A percentile compares a stretch with the other conserved stretches of the same genome.
These are phyloP conservation scores for Arrhamphus sclerolepis DNA, from an alignment of 2,797 vertebrate genomes.

Conservation along the genomic window DNA sequence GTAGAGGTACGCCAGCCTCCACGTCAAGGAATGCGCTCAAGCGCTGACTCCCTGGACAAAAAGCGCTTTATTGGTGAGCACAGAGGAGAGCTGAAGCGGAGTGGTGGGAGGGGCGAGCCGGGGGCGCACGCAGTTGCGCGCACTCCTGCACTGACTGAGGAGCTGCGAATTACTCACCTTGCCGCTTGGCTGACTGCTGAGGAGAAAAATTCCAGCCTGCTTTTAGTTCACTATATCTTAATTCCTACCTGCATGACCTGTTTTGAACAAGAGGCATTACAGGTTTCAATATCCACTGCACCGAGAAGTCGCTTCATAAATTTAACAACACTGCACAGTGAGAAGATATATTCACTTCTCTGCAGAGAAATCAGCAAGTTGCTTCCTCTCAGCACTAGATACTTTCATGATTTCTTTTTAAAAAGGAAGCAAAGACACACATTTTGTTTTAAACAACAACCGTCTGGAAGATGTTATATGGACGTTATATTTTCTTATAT, in stretches of 20 bases:
- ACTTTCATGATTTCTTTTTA: too few relatives aligned
- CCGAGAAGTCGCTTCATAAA: not conserved
- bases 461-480: not conserved
- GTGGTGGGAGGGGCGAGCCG: conserved; percentile 67
- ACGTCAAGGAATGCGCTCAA: conserved; percentile 73
- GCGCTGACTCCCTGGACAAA: conserved; percentile 65
- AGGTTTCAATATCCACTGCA: not conserved
- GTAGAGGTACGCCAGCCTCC: conserved; percentile 60
- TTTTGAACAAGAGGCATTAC: conserved; percentile 28
- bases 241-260: conserved; percentile 55
- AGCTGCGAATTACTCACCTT: conserved; percentile 55
- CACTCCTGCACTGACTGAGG: conserved; percentile 37
- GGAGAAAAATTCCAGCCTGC: conserved; percentile 39
- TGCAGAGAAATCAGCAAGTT: too few relatives aligned
- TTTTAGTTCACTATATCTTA: conserved; percentile 19
- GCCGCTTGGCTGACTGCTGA: conserved; percentile 26
- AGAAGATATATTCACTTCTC: too few relatives aligned
- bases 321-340: too few relatives aligned
- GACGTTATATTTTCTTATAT: not conserved
- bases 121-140: conserved; percentile 23
- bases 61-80: conserved; percentile 74
- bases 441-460: not conserved
- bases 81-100: conserved; percentile 56
- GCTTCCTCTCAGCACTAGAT: too few relatives aligned
- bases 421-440: too few relatives aligned